Percentiles rank a stretch among this genome's conserved stretches.
Conservation (phyloP, 2,113 vertebrate species). For the Rafetus swinhoei region DNA sequence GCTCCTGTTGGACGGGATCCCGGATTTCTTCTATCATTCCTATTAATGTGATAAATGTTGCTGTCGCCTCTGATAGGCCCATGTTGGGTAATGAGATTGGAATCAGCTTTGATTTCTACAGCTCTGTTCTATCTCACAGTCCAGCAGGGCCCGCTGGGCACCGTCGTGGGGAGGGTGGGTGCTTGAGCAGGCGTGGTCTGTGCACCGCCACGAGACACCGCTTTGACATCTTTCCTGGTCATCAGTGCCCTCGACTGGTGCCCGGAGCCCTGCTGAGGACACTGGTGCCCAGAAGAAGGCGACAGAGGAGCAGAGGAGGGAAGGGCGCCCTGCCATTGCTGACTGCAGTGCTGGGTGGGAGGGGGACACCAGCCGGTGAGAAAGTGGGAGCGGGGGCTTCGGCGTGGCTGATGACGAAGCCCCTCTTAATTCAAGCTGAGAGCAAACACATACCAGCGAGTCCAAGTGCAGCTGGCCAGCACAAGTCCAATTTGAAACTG, state of each 20-base stretch:
- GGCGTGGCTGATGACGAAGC: slow-evolving; percentile 60
- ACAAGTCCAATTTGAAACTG: slow-evolving; percentile 65
- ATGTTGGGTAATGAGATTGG: slow-evolving; percentile 83
- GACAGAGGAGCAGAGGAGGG: neutral
- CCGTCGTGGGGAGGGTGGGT: neutral
- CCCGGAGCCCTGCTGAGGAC: neutral
- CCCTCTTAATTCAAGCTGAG: slow-evolving; percentile 77
- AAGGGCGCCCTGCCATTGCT: neutral
- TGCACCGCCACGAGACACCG: neutral
- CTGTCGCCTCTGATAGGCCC: slow-evolving; percentile 81
- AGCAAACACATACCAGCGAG: slow-evolving; percentile 62
- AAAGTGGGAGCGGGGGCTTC: slow-evolving; percentile 21
- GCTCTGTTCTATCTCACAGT: slow-evolving; percentile 51
- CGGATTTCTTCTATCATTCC: slow-evolving; percentile 81
- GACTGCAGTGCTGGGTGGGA: neutral
- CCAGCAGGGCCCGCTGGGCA: neutral
- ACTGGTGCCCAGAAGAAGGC: neutral
- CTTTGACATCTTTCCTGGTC: neutral
- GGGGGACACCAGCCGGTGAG: slow-evolving; percentile 33
- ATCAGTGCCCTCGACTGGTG: neutral
- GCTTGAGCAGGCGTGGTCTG: neutral
- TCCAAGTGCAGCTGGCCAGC: slow-evolving; percentile 65
- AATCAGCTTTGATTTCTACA: slow-evolving; percentile 77
- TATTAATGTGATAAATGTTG: slow-evolving; percentile 87
- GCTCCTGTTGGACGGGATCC: slow-evolving; percentile 80